A percentile compares a stretch with the other conserved stretches of the same genome.
Conservation (phyloP, 2,113 vertebrate genomes). For the Pangasianodon hypophthalmus region DNA sequence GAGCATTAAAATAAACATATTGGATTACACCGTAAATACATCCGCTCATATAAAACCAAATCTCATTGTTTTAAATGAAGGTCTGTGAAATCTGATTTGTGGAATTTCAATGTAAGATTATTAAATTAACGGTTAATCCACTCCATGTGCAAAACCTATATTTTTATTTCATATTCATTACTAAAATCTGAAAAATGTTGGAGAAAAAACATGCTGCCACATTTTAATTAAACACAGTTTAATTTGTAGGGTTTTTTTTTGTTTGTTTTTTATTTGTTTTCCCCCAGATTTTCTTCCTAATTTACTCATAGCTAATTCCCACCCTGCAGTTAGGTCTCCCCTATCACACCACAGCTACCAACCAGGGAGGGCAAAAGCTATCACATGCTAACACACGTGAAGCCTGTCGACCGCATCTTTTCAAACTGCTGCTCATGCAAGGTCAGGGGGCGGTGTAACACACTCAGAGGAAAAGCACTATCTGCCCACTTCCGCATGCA, state of each 20-base stretch:
- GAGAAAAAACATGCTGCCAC: not conserved
- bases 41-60: constrained; percentile 8
- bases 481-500: not conserved
- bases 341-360: no score
- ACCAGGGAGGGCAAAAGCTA: not conserved
- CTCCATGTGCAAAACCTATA: not conserved
- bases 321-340: not conserved
- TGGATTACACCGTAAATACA: constrained; percentile 13
- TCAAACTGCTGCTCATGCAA: not conserved
- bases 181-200: not conserved
- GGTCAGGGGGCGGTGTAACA: not conserved
- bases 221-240: not conserved
- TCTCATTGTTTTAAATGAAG: constrained; percentile 5
- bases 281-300: not conserved
- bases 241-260: not conserved
- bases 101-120: not conserved
- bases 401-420: not conserved
- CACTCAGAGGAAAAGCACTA: not conserved
- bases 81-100: constrained; percentile 23
- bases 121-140: constrained; percentile 3
- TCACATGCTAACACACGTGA: not conserved
- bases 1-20: not conserved
- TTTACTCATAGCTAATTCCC: not conserved
- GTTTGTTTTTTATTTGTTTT: not conserved
- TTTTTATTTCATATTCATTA: not conserved